phyloP scores from a whole-genome alignment of 2,113 vertebrate genomes.

The Zosterops pallidus region DNA sequence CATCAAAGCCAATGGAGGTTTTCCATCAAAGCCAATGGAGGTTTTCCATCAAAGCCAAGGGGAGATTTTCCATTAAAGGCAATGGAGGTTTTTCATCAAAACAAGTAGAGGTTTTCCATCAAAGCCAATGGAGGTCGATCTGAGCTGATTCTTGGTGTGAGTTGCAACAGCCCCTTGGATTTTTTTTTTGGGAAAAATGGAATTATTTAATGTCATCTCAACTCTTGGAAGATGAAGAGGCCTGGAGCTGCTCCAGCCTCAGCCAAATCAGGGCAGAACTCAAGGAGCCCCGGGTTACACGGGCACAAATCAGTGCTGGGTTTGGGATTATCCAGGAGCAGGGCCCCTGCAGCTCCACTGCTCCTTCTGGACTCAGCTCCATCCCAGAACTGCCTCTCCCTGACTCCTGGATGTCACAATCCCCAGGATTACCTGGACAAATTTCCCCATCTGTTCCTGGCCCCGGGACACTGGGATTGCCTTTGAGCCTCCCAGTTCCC shows the following conservation, averaged over 20 bases:
- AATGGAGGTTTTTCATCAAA: not conserved
- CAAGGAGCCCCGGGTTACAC: accelerated
- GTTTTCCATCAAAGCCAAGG: not conserved
- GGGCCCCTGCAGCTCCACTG: not conserved
- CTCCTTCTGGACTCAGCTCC: not conserved
- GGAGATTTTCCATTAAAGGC: not conserved
- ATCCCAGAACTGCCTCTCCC: not conserved
- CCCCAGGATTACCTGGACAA: not conserved
- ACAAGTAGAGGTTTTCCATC: not conserved
- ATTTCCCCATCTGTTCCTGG: not conserved
- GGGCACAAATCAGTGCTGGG: not conserved
- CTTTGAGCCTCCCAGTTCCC: not conserved
- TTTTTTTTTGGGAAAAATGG: not conserved
- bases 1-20: not conserved
- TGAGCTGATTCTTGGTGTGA: not conserved
- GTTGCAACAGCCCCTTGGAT: not conserved
- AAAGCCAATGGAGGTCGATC: not conserved
- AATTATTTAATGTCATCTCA: not conserved
- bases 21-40: not conserved
- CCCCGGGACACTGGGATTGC: not conserved
- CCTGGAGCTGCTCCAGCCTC: not conserved
- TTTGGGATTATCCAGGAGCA: not conserved
- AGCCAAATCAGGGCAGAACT: not conserved
- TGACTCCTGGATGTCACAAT: not conserved
- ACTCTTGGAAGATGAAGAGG: not conserved